A percentile compares a stretch with the other conserved stretches of the same genome.
Conservation (phyloP, 2,797 vertebrate species). For the Fundulus diaphanus region DNA sequence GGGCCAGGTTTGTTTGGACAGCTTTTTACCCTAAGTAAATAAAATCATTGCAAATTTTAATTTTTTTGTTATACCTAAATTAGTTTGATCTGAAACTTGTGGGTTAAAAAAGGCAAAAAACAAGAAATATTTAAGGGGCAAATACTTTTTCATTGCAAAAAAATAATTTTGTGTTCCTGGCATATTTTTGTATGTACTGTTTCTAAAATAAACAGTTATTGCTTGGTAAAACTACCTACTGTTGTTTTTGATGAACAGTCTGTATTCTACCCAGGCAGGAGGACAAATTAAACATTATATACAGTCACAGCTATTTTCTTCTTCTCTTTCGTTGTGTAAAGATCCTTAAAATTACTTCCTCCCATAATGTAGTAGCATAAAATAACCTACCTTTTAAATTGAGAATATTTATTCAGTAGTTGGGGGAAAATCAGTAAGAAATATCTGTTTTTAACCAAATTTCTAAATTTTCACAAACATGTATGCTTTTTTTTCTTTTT, state of each 20-base stretch:
- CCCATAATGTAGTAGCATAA: too few relatives aligned
- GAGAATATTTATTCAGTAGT: background rate
- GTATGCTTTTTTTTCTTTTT: background rate
- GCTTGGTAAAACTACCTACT: background rate
- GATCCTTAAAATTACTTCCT: too few relatives aligned
- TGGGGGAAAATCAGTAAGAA: background rate
- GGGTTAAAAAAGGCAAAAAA: background rate
- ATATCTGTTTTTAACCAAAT: background rate
- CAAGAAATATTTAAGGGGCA: background rate
- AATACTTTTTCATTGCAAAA: background rate
- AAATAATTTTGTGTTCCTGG: background rate
- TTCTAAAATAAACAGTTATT: conserved; percentile 33
- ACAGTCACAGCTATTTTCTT: too few relatives aligned
- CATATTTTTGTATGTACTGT: conserved; percentile 21
- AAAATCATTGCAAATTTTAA: background rate
- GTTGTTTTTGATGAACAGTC: background rate
- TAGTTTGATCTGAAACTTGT: background rate
- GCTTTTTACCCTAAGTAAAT: background rate
- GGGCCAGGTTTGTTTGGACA: background rate
- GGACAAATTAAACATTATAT: background rate
- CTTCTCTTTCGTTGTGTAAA: background rate
- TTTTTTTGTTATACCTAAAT: background rate
- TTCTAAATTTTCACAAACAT: background rate
- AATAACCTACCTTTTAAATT: background rate
- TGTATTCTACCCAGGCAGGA: background rate